Conservation (phyloP, 2,113 vertebrate genomes). For the Cyphomyrus plagiostoma region DNA sequence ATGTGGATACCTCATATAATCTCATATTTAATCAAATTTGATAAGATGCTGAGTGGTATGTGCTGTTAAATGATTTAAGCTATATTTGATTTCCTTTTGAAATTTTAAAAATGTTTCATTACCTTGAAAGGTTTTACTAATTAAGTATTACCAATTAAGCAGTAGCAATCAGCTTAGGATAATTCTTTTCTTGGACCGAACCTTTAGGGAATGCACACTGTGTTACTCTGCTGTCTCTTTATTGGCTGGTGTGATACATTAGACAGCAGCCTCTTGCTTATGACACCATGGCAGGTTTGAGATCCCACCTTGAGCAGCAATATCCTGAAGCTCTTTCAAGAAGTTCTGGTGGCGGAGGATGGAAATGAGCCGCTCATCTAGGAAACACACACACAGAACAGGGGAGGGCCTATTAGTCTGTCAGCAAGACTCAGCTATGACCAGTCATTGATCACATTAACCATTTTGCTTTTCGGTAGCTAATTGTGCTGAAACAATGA, state of each 20-base stretch:
- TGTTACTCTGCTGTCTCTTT: not conserved
- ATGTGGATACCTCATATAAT: not conserved
- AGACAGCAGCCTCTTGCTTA: not conserved
- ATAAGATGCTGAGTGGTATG: not conserved
- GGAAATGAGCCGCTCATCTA: conserved; percentile 72
- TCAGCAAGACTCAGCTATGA: not conserved
- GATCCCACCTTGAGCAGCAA: conserved; percentile 66
- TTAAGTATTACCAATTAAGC: not conserved
- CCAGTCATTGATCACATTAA: conserved; percentile 37
- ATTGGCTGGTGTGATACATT: not conserved
- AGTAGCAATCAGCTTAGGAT: not conserved
- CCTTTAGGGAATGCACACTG: not conserved
- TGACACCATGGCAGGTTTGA: not conserved
- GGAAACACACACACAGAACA: conserved; percentile 18
- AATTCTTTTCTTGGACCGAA: not conserved
- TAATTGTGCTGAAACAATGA: conserved; percentile 50
- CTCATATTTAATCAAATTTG: not conserved
- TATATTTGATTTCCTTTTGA: not conserved
- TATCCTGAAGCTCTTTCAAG: conserved; percentile 70
- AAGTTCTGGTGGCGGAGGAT: conserved; percentile 73
- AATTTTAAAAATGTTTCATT: not conserved
- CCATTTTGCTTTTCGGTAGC: conserved; percentile 33
- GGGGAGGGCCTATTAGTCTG: not conserved
- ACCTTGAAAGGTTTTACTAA: not conserved
- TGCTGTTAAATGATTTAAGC: not conserved